Base-by-base conservation (phyloP, 2,888 invertebrate genomes). In the Eupithecia pulchellata region DNA sequence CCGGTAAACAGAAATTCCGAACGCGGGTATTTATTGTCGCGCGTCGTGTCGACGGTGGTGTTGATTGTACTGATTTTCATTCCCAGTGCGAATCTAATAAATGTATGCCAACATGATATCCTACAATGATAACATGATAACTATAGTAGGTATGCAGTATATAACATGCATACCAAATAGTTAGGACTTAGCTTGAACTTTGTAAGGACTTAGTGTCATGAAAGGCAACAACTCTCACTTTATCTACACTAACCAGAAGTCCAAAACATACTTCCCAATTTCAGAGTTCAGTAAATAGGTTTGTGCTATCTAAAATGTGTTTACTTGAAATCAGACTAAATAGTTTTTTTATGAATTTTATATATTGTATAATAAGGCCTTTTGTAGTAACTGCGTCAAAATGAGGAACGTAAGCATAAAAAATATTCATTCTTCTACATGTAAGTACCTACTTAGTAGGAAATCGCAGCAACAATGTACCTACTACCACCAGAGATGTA, bases 141-240 rank as follows among this genome's bases (percentile, higher is more conserved):
- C n/a, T n/a, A n/a, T n/a, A n/a, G n/a, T n/a, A n/a, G n/a, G n/a
- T n/a, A n/a, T n/a, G 30, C 36, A 29, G 65, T 27, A 39, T 20
- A 32, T n/a, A 55, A n/a, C 36, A 65, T 66, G 55, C 55, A 62
- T 69, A 66, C 6, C 65, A 69, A 69, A 17, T 57, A 29, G 13
- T 9, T 55, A 25, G n/a, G 42, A 58, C 64, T 69, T 65, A 60
- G 36, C 52, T 34, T 30, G 17, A 66, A 64, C 52, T 67, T 69
- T 8, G 9, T 52, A 29, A 42, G n/a, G 9, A 69, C 52, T 64
- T 69, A 36, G 29, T 61, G 47, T 63, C 39, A 57, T n/a, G 39
- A 58, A 66, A 29, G n/a, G 34, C 57, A 30, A 30, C n/a, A 30
- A 58, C 14, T 36, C 1, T 42, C 1, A 30, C 29, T 30, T 64